Base-by-base conservation (phyloP, 2,797 vertebrate species). In the Staurois parvus region DNA sequence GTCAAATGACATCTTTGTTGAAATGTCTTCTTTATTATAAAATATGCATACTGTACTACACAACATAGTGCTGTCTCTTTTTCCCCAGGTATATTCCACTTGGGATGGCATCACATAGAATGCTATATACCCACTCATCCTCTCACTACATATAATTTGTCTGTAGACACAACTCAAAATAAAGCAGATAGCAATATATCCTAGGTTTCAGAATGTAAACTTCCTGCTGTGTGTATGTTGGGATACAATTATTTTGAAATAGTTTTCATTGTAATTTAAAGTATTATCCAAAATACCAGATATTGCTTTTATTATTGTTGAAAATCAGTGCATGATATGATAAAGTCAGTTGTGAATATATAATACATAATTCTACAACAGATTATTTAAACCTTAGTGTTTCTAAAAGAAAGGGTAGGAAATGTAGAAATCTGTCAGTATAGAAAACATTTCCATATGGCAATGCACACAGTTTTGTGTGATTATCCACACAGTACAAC, bases 401-500 rank as follows among this genome's bases (percentile, higher is more conserved):
- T 28, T 78, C 21, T 5, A 24, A 59, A 59, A 59, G 4, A 59
- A 59, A 59, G 21, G 4, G 1, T 7, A 59, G 21, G 52, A 24
- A 59, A 59, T 59, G 7, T 24, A 56, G 21, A 19, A 24, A 9
- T 56, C 52, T 59, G 52, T 24, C 15, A 42, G n/a, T 24, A 59
- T 5, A 79, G 30, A 79, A 48, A 79, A 13, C 17, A 24, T 12
- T 68, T 28, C 24, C 34, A 42, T 26, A 13, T 69, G 9, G 28
- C 10, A 26, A 3, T 68, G 40, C 26, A 68, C 28, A 30, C 40
- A 45, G 26, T 29, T 68, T 7, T 21, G 29, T 24, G 21, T 79
- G 62, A 52, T 79, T 79, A 66, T 79, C 77, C 66, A 66, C 64
- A 32, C 24, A 52, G 29, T 79, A 52, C 17, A 69, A 26, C 28